These are phyloP conservation scores for Tylochromis polylepis DNA, from an alignment of 2,113 vertebrate genomes.

Conservation along the genomic window DNA sequence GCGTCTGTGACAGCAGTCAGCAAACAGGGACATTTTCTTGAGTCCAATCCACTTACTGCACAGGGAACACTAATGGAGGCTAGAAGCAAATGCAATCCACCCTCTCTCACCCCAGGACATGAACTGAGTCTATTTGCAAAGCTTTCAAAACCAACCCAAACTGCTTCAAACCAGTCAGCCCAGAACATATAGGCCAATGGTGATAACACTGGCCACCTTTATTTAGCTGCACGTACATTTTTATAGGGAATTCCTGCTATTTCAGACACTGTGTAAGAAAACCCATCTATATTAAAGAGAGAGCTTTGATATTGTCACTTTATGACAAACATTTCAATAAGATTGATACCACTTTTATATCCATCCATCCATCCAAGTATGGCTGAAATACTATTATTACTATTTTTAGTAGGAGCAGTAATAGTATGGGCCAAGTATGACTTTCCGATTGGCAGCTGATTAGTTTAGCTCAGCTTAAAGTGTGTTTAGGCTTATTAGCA, in stretches of 20 bases:
- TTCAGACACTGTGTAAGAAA: neutral
- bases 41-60: neutral
- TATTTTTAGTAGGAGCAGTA: neutral
- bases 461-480: neutral
- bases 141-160: neutral
- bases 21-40: neutral
- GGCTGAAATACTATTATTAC: neutral
- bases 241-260: neutral
- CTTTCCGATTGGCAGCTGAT: neutral
- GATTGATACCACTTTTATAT: neutral
- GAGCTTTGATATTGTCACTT: neutral
- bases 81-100: neutral
- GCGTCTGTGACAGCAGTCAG: neutral
- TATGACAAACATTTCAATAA: neutral
- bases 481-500: neutral
- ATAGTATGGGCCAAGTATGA: neutral
- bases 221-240: neutral
- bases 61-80: neutral
- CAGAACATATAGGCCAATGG: neutral
- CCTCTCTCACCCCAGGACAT: neutral
- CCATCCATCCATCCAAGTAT: neutral
- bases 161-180: neutral
- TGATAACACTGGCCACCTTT: neutral
- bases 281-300: neutral
- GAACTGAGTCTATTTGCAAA: neutral